Percentiles rank a stretch among this genome's conserved stretches.
Evolutionary conservation across 35 echinoderm and acorn worm genomes (phyloP).

Genomic region (Heliocidaris erythrogramma): DNA sequence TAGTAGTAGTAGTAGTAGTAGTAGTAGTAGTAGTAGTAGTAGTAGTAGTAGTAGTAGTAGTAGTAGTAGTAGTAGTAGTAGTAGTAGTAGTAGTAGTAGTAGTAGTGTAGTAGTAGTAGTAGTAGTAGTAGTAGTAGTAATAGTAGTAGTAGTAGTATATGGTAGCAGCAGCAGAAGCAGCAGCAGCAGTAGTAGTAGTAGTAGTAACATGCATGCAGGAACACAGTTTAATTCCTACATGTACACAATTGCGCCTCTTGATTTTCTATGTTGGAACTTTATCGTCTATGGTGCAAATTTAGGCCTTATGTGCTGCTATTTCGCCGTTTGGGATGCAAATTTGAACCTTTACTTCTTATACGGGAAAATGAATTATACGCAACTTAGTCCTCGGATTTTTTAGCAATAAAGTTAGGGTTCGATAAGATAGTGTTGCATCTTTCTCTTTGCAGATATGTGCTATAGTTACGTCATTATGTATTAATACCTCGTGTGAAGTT

Average conservation of each 20-base stretch:
- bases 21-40: slow-evolving; percentile 45
- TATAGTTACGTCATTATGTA: neutral
- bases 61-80: slow-evolving; percentile 44
- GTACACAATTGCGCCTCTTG: too few relatives aligned
- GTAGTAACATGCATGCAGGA: neutral
- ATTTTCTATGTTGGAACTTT: too few relatives aligned
- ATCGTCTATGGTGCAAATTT: too few relatives aligned
- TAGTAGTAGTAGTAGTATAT: slow-evolving; percentile 50
- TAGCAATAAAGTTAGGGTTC: neutral
- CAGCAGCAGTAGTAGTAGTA: slow-evolving; percentile 31
- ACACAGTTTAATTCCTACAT: too few relatives aligned
- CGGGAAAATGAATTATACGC: too few relatives aligned
- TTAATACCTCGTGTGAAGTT: neutral
- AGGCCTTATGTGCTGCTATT: too few relatives aligned
- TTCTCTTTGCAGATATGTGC: neutral
- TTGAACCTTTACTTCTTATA: too few relatives aligned
- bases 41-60: slow-evolving; percentile 49
- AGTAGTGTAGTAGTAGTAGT: neutral
- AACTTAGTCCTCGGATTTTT: neutral
- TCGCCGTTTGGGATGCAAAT: too few relatives aligned
- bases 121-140: slow-evolving; percentile 34
- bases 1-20: slow-evolving; percentile 49
- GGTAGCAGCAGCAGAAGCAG: neutral
- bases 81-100: slow-evolving; percentile 44
- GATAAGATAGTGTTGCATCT: neutral